Evolutionary conservation across 2,113 vertebrate species (phyloP).

Genomic region (Hydrochoerus hydrochaeris): DNA sequence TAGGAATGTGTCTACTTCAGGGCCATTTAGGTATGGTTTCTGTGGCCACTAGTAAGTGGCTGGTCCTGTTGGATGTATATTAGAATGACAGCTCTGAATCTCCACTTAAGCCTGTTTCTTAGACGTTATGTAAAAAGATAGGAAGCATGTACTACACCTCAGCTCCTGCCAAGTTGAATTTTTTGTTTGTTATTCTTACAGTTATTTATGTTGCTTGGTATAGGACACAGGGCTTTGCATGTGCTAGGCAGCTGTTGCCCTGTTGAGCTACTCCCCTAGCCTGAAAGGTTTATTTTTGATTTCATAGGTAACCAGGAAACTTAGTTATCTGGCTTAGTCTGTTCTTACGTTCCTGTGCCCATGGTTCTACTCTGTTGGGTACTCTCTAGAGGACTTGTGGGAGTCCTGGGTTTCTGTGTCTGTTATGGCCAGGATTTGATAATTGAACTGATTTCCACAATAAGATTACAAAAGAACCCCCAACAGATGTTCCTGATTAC

Average conservation of each 20-base stretch:
- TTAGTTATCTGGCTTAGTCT: neutral
- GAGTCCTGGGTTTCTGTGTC: neutral
- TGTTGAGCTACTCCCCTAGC: neutral
- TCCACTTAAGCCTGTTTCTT: neutral
- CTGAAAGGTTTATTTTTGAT: neutral
- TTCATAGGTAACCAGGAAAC: neutral
- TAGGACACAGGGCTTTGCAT: neutral
- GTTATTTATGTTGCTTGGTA: neutral
- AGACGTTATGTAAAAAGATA: neutral
- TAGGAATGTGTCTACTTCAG: neutral
- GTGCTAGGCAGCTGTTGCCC: neutral
- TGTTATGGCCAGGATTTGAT: constrained; percentile 33
- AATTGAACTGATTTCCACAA: constrained; percentile 46
- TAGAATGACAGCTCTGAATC: neutral
- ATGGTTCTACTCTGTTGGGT: neutral
- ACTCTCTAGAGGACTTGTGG: neutral
- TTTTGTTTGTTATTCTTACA: neutral
- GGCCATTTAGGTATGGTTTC: neutral
- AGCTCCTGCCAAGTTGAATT: neutral
- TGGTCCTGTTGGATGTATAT: neutral
- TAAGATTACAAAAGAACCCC: constrained; percentile 12
- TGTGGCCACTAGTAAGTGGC: neutral
- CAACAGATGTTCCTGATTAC: constrained; percentile 48
- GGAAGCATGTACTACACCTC: neutral
- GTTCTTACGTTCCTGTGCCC: neutral